Evolutionary conservation across 2,113 vertebrate genomes (phyloP).

Genomic region (Ia io): DNA sequence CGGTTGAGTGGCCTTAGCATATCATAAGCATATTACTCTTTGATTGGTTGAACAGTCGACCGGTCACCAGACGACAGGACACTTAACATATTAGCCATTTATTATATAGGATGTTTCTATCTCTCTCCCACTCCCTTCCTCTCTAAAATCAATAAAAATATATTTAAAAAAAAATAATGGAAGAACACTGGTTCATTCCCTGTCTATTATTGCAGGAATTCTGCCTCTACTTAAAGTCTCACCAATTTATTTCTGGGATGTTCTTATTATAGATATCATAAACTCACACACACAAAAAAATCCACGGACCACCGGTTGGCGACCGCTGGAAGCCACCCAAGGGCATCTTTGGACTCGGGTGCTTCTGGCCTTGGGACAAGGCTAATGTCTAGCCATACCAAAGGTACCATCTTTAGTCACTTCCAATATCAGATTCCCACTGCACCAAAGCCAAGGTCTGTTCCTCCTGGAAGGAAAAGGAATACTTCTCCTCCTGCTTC

Average conservation of each 20-base stretch:
- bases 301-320: too few species aligned
- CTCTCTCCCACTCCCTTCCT: too few species aligned
- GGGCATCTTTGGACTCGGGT: neutral
- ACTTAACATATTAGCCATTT: too few species aligned
- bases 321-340: neutral
- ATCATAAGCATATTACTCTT: too few species aligned
- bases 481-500: neutral
- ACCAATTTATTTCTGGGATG: neutral
- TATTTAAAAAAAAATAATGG: neutral
- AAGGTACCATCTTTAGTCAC: fast-evolving
- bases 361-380: neutral
- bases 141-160: too few species aligned
- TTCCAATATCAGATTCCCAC: neutral
- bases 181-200: neutral
- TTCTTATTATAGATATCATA: neutral
- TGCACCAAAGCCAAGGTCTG: neutral
- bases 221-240: neutral
- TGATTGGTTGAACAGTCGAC: too few species aligned
- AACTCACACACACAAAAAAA: neutral
- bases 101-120: too few species aligned
- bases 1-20: too few species aligned
- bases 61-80: fast-evolving
- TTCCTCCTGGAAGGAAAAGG: neutral
- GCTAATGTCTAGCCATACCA: neutral
- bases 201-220: neutral